phyloP scores from a whole-genome alignment of 2,888 invertebrate genomes.

The Scaeva pyrastri region DNA sequence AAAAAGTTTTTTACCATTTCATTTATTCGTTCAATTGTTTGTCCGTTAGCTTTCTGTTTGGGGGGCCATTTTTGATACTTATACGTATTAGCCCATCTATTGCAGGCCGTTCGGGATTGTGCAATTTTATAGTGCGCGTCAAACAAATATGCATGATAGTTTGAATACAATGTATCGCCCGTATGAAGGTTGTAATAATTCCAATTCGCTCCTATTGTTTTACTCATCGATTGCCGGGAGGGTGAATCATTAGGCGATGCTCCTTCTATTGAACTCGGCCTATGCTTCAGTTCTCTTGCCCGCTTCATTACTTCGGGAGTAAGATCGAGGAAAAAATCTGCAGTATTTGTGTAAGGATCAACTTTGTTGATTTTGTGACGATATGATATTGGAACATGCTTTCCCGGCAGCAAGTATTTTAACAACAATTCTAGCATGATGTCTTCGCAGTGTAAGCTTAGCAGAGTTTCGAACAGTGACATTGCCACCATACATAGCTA shows the following conservation, averaged over 20 bases:
- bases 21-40: conserved; percentile 79
- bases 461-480: conserved; percentile 94
- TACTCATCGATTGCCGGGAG: conserved; percentile 81
- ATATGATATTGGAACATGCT: conserved; percentile 91
- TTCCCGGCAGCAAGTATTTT: conserved; percentile 92
- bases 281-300: conserved; percentile 81
- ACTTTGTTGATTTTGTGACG: conserved; percentile 88
- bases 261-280: conserved; percentile 72
- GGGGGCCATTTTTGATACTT: conserved; percentile 85
- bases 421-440: conserved; percentile 96
- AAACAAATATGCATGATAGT: conserved; percentile 93
- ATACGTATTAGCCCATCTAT: conserved; percentile 92
- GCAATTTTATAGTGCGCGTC: conserved; percentile 92
- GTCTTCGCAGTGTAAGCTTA: conserved; percentile 97
- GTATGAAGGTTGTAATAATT: conserved; percentile 85
- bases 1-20: conserved; percentile 83
- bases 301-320: conserved; percentile 86
- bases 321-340: conserved; percentile 90
- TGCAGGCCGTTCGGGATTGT: conserved; percentile 90
- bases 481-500: conserved; percentile 94
- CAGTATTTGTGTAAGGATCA: conserved; percentile 90
- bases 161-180: conserved; percentile 90
- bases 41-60: conserved; percentile 78
- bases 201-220: conserved; percentile 85
- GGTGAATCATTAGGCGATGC: conserved; percentile 65